phyloP scores from a whole-genome alignment of 2,113 vertebrate species.

The Callocephalon fimbriatum region DNA sequence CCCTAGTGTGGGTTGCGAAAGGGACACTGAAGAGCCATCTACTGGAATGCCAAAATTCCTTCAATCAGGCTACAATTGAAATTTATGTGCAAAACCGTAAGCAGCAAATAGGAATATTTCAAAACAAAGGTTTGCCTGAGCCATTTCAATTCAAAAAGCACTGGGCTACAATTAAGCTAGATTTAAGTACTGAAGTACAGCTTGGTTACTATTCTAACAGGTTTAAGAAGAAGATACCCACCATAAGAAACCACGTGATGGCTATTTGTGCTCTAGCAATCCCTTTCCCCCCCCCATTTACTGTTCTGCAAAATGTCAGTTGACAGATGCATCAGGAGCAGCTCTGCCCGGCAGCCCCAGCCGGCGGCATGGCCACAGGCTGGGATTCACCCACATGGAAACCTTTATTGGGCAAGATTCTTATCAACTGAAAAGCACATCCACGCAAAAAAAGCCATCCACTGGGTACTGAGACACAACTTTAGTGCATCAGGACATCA shows the following conservation, averaged over 20 bases:
- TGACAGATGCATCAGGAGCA: not conserved
- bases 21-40: not conserved
- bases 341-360: not conserved
- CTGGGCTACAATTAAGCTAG: not conserved
- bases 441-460: not conserved
- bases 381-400: not conserved
- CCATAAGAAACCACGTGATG: rapidly evolving
- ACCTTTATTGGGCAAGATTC: rapidly evolving
- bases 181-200: not conserved
- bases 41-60: not conserved
- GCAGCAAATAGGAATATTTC: not conserved
- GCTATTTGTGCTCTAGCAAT: not conserved
- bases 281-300: rapidly evolving
- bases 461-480: not conserved
- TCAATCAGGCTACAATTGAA: not conserved
- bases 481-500: not conserved
- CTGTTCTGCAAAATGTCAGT: not conserved
- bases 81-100: not conserved
- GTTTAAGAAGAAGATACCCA: not conserved
- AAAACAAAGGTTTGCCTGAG: not conserved
- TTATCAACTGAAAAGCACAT: not conserved
- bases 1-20: not conserved
- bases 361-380: not conserved
- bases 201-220: not conserved
- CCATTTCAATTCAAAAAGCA: not conserved